Evolutionary conservation across 2,888 invertebrate species (phyloP).

Genomic region (Agrotis puta): DNA sequence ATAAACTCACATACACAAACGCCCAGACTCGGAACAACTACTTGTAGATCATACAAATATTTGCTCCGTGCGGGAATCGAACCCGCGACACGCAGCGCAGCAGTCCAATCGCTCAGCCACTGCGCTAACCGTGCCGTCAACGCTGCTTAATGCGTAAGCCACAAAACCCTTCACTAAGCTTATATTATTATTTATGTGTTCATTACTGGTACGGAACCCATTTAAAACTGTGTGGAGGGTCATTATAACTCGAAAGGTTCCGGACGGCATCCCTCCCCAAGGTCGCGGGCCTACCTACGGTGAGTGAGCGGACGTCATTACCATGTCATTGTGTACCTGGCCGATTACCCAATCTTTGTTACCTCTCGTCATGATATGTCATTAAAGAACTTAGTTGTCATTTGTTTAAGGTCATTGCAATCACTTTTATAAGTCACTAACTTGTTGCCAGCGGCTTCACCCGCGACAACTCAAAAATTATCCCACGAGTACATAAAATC

Average conservation of each 20-base stretch:
- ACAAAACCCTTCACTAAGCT: slow-evolving; percentile 2
- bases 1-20: too few relatives aligned
- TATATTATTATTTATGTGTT: slow-evolving; percentile 1
- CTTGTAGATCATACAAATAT: too few relatives aligned
- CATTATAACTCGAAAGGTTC: slow-evolving; percentile 31
- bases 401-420: background rate
- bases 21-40: too few relatives aligned
- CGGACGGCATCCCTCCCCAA: slow-evolving; percentile 34
- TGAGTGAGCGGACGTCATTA: slow-evolving; percentile 36
- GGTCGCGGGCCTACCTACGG: slow-evolving; percentile 22
- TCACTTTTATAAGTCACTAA: too few relatives aligned
- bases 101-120: too few relatives aligned
- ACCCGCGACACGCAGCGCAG: too few relatives aligned
- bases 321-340: background rate
- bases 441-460: too few relatives aligned
- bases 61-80: too few relatives aligned
- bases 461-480: too few relatives aligned
- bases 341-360: slow-evolving; percentile 26
- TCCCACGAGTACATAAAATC: too few relatives aligned
- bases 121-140: too few relatives aligned
- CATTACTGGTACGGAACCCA: slow-evolving; percentile 15
- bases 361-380: slow-evolving; percentile 6
- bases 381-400: slow-evolving; percentile 7
- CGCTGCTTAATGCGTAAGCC: background rate
- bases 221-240: background rate